Evolutionary conservation across 2,113 vertebrate genomes (phyloP).

Genomic region (Uropsilus gracilis): DNA sequence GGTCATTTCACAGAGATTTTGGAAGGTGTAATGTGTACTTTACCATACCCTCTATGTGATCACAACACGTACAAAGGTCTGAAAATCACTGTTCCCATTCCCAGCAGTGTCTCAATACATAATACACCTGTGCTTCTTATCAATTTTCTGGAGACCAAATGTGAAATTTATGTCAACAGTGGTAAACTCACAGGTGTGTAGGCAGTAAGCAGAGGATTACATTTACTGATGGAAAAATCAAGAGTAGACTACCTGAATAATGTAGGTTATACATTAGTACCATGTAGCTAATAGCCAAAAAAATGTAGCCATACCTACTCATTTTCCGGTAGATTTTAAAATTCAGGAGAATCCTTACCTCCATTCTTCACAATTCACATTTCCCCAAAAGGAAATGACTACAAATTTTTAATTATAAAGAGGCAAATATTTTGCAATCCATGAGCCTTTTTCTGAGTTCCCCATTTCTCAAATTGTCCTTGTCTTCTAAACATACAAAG

Average conservation of each 20-base stretch:
- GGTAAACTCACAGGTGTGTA: conserved; percentile 15
- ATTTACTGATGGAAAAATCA: not conserved
- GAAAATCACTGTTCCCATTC: not conserved
- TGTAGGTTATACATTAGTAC: not conserved
- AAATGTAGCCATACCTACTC: not conserved
- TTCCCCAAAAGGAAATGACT: not conserved
- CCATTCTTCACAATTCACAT: not conserved
- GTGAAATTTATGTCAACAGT: conserved; percentile 45
- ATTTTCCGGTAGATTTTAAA: not conserved
- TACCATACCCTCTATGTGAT: not conserved
- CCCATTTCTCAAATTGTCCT: not conserved
- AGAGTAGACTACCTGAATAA: not conserved
- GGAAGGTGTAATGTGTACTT: not conserved
- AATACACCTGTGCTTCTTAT: conserved; percentile 63
- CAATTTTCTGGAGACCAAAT: not conserved
- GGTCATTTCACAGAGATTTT: not conserved
- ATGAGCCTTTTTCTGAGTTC: not conserved
- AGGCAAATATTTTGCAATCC: not conserved
- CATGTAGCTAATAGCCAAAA: not conserved
- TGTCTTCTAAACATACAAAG: not conserved
- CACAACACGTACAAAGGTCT: not conserved
- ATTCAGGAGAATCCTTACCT: not conserved
- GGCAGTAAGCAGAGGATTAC: conserved; percentile 37
- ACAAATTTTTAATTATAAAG: not conserved
- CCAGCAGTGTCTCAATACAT: conserved; percentile 6